Evolutionary conservation across 1,140 invertebrate species (phyloP).

Genomic region (Drosophila erecta): DNA sequence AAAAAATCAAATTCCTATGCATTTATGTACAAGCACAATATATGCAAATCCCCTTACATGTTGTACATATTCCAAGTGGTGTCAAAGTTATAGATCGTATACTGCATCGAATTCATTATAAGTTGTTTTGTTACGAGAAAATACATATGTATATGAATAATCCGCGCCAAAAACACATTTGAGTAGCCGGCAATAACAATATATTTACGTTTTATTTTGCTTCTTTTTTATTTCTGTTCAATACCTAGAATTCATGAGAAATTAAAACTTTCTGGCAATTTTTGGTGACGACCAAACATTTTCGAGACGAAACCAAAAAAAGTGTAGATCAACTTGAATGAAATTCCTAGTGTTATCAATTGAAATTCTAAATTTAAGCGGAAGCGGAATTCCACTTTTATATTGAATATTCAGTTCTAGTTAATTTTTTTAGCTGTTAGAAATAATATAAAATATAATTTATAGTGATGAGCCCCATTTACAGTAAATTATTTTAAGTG

Average conservation of each 20-base stretch:
- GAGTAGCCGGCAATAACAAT: not conserved
- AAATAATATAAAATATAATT: not conserved
- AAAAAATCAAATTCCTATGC: not conserved
- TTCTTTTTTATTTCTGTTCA: not conserved
- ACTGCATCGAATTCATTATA: not conserved
- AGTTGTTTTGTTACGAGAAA: not conserved
- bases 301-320: not conserved
- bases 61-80: not conserved
- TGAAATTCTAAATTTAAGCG: not conserved
- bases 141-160: not conserved
- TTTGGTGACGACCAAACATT: not conserved
- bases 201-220: not conserved
- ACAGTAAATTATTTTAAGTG: constrained; percentile 1
- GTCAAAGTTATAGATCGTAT: not conserved
- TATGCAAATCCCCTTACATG: not conserved
- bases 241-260: not conserved
- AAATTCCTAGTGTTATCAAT: not conserved
- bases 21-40: not conserved
- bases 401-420: not conserved
- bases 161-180: not conserved
- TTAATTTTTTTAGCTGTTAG: too few species aligned
- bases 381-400: too few species aligned
- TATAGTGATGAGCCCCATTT: not conserved
- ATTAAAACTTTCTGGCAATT: not conserved
- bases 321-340: not conserved